phyloP scores from a whole-genome alignment of 1,140 invertebrate species.

The Drusus annulatus region DNA sequence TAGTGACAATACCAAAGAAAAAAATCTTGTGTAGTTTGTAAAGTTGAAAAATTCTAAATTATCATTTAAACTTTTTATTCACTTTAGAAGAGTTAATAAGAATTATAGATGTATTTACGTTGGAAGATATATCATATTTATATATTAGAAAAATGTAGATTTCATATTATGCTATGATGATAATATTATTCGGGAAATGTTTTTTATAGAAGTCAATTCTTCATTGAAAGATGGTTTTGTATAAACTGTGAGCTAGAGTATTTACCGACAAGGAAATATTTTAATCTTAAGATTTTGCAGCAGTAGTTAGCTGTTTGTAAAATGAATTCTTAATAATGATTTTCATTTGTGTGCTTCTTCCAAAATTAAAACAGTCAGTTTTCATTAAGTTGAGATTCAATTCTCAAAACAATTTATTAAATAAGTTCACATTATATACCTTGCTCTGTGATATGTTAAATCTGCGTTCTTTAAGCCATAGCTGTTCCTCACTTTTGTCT shows the following conservation, averaged over 20 bases:
- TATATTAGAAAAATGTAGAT: slow-evolving; percentile 26
- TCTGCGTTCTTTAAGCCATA: background rate
- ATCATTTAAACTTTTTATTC: slow-evolving; percentile 32
- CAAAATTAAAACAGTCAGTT: too few species aligned
- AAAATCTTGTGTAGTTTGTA: slow-evolving; percentile 34
- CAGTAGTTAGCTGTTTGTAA: too few species aligned
- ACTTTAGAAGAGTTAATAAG: slow-evolving; percentile 5
- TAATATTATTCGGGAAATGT: background rate
- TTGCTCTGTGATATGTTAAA: slow-evolving; percentile 1
- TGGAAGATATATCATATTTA: background rate
- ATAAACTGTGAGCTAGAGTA: background rate
- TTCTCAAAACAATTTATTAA: too few species aligned
- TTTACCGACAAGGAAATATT: background rate
- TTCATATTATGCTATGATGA: background rate
- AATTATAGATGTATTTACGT: slow-evolving; percentile 16
- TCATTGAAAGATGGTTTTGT: slow-evolving; percentile 12
- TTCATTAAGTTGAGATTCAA: too few species aligned
- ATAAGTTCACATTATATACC: too few species aligned
- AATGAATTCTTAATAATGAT: too few species aligned
- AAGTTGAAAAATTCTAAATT: slow-evolving; percentile 39
- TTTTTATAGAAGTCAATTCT: slow-evolving; percentile 37
- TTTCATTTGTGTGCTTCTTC: too few species aligned
- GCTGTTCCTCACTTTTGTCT: background rate
- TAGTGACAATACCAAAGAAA: slow-evolving; percentile 29
- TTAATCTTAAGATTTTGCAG: slow-evolving; percentile 1